These are phyloP conservation scores for Cotesia congregata DNA, from an alignment of 2,888 invertebrate genomes.

Conservation along the genomic window DNA sequence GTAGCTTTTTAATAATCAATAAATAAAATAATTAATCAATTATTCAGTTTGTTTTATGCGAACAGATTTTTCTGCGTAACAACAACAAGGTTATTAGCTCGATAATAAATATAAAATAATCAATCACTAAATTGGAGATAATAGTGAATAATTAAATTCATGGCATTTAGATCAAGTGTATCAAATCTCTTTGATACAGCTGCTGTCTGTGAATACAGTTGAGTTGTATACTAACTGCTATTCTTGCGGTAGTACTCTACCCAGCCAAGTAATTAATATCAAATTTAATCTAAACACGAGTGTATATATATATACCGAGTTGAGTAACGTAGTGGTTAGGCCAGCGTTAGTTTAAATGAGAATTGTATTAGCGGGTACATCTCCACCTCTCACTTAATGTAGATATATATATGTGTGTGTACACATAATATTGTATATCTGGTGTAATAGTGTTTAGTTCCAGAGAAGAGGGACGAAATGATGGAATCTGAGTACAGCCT, in stretches of 20 bases:
- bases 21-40: too few relatives aligned
- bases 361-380: not conserved
- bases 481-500: slow-evolving; percentile 23
- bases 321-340: slow-evolving; percentile 47
- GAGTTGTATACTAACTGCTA: slow-evolving; percentile 10
- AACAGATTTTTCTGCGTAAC: not conserved
- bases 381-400: not conserved
- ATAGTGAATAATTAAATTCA: slow-evolving; percentile 19
- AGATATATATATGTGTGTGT: not conserved
- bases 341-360: slow-evolving; percentile 48
- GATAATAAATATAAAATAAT: not conserved
- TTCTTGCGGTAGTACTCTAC: slow-evolving; percentile 33
- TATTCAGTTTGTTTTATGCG: too few relatives aligned
- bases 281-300: slow-evolving; percentile 55
- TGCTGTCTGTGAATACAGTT: slow-evolving; percentile 17
- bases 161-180: not conserved
- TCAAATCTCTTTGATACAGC: slow-evolving; percentile 13
- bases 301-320: slow-evolving; percentile 45
- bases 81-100: not conserved
- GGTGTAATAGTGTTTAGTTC: slow-evolving; percentile 14
- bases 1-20: too few relatives aligned
- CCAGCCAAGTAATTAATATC: slow-evolving; percentile 55
- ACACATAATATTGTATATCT: not conserved
- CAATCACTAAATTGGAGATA: not conserved
- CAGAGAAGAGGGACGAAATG: slow-evolving; percentile 43